Conservation (phyloP, 2,888 invertebrate genomes). For the Stomorhina lunata region DNA sequence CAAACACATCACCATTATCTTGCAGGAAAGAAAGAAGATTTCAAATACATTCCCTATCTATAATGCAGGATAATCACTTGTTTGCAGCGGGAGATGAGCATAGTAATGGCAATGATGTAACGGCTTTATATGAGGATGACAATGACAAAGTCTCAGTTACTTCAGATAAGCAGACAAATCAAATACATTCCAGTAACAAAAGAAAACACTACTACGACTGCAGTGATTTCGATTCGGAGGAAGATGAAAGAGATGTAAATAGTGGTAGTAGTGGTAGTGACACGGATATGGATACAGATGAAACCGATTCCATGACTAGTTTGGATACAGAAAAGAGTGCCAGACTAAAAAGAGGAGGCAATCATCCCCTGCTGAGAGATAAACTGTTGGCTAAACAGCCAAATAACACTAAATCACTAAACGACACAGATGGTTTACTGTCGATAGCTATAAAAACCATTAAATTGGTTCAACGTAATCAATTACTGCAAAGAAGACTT, state of each 20-base stretch:
- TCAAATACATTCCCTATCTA: slow-evolving; percentile 8
- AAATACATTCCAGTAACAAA: slow-evolving; percentile 33
- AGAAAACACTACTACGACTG: slow-evolving; percentile 43
- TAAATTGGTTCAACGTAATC: slow-evolving; percentile 83
- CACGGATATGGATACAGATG: slow-evolving; percentile 47
- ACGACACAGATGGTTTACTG: slow-evolving; percentile 81
- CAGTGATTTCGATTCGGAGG: slow-evolving; percentile 23
- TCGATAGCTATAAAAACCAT: slow-evolving; percentile 84
- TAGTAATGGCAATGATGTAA: not conserved
- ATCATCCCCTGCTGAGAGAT: slow-evolving; percentile 40
- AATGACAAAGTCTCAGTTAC: slow-evolving; percentile 22
- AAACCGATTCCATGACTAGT: slow-evolving; percentile 48
- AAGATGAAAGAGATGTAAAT: slow-evolving; percentile 27
- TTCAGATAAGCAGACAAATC: slow-evolving; percentile 2
- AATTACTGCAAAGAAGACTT: slow-evolving; percentile 83
- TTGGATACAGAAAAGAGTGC: slow-evolving; percentile 49
- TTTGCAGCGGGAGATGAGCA: not conserved
- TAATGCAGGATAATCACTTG: not conserved
- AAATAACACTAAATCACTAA: slow-evolving; percentile 20
- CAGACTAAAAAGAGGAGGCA: slow-evolving; percentile 42
- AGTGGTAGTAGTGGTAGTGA: slow-evolving; percentile 37
- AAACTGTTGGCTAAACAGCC: slow-evolving; percentile 51
- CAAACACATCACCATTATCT: slow-evolving; percentile 44
- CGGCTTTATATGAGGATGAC: slow-evolving; percentile 20
- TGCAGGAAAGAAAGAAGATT: slow-evolving; percentile 29